Evolutionary conservation across 64 coral and sea anemone genomes (phyloP), one percentile per base, ranked within the genome.

Genomic region (Montipora cactus): DNA sequence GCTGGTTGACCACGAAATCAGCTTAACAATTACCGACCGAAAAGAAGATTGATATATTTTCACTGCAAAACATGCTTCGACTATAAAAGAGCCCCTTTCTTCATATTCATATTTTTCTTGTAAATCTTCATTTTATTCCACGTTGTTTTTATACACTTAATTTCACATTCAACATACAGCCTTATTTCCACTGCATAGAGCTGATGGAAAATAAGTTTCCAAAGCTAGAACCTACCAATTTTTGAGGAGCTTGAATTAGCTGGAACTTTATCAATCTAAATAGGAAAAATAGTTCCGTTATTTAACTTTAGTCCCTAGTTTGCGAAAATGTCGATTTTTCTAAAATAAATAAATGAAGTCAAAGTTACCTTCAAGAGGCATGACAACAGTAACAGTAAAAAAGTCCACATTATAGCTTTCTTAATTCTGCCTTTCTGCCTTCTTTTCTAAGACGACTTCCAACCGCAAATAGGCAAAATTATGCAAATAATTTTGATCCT

Each of bases 401-500:
- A 85, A 1, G 20, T 85, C 82, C 66, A 49, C 82, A 85, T 85
- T 50, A 22, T 85, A 67, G 2, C 16, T 85, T 4, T 11, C 66
- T 18, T 4, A 70, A 85, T 69, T 85, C 13, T 85, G 7, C 28
- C 8, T 22, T 59, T 85, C 19, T 69, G 67, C 67, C 14, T 62
- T 71, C 25, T 13, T 46, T 83, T 83, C 11, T 6, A 23, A 85
- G 49, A 11, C 53, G 28, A 49, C 9, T 78, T 44, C 49, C 44
- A 19, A 47, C 66, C 49, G 45, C 82, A 71, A 85, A 85, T 25
- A 85, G 67, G 18, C 44, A 16, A 10, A 85, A 71, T 71, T 67
- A 85, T 85, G 82, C 82, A 70, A 85, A 85, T 85, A 13, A 46
- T 47, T 46, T 12, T 11, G 2, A 18, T 47, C 6, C 49, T 85